These are phyloP conservation scores for Cistogaster globosa DNA, from an alignment of 2,888 invertebrate species.

Conservation along the genomic window DNA sequence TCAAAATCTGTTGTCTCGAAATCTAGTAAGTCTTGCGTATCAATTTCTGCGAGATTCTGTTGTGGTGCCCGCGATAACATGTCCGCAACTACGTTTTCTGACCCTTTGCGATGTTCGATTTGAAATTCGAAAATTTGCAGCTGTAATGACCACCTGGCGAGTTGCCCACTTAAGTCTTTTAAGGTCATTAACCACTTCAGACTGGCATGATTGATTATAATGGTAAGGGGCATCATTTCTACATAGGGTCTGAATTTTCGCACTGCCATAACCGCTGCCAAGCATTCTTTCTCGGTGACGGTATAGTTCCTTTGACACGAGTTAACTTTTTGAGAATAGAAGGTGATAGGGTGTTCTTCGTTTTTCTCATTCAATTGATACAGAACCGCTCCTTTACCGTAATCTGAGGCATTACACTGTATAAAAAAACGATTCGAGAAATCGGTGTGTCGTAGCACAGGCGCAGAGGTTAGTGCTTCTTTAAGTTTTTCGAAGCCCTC, in stretches of 20 bases:
- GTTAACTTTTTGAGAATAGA: slow-evolving; percentile 26
- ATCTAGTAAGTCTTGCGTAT: background rate
- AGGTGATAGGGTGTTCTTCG: slow-evolving; percentile 32
- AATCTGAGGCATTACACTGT: slow-evolving; percentile 64
- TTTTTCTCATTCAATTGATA: slow-evolving; percentile 30
- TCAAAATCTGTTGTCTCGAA: slow-evolving; percentile 23
- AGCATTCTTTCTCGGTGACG: slow-evolving; percentile 59
- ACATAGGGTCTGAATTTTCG: slow-evolving; percentile 55
- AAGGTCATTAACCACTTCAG: slow-evolving; percentile 34
- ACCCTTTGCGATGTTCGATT: slow-evolving; percentile 29
- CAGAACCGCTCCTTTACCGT: slow-evolving; percentile 44
- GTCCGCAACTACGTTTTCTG: slow-evolving; percentile 36
- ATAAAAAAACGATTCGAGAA: slow-evolving; percentile 49
- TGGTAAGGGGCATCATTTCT: background rate
- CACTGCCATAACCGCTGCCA: slow-evolving; percentile 44
- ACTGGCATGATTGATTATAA: slow-evolving; percentile 12
- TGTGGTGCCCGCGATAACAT: slow-evolving; percentile 16
- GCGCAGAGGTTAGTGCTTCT: slow-evolving; percentile 8
- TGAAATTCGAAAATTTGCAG: slow-evolving; percentile 28
- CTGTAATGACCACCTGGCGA: slow-evolving; percentile 44
- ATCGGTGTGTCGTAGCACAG: background rate
- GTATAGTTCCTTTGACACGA: slow-evolving; percentile 34
- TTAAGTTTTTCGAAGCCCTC: background rate
- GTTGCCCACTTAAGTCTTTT: slow-evolving; percentile 25
- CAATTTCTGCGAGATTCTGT: background rate